Conservation (phyloP, 2,113 vertebrate genomes). For the Cyanistes caeruleus region DNA sequence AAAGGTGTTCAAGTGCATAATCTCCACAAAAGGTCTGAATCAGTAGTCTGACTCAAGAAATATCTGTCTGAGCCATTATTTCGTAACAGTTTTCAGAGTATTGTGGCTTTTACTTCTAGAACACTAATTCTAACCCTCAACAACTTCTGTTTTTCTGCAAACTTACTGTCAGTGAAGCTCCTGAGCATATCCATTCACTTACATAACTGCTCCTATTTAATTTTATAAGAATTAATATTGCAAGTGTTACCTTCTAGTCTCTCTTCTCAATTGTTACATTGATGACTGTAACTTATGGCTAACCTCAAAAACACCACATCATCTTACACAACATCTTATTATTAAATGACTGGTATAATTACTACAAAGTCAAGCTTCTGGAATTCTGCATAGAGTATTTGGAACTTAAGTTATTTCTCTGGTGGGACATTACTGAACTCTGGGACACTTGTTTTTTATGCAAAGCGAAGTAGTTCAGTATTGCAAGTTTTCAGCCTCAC, state of each 20-base stretch:
- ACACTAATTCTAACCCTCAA: neutral
- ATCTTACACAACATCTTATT: neutral
- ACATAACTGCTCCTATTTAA: neutral
- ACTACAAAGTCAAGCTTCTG: neutral
- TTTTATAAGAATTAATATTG: neutral
- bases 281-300: neutral
- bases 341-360: neutral
- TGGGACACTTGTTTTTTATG: neutral
- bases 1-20: neutral
- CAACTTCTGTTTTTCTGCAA: neutral
- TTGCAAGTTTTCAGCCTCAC: neutral
- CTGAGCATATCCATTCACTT: neutral
- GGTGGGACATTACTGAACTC: neutral
- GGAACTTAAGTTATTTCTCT: neutral
- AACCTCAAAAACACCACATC: neutral
- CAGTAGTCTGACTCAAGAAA: neutral
- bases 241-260: neutral
- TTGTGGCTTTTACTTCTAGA: neutral
- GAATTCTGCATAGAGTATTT: neutral
- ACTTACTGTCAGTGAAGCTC: neutral
- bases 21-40: neutral
- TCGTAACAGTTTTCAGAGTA: neutral
- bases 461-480: neutral
- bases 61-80: neutral
- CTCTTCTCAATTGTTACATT: neutral